phyloP scores from a whole-genome alignment of 92 coral and sea anemone species.

The Plumapathes pennacea region DNA sequence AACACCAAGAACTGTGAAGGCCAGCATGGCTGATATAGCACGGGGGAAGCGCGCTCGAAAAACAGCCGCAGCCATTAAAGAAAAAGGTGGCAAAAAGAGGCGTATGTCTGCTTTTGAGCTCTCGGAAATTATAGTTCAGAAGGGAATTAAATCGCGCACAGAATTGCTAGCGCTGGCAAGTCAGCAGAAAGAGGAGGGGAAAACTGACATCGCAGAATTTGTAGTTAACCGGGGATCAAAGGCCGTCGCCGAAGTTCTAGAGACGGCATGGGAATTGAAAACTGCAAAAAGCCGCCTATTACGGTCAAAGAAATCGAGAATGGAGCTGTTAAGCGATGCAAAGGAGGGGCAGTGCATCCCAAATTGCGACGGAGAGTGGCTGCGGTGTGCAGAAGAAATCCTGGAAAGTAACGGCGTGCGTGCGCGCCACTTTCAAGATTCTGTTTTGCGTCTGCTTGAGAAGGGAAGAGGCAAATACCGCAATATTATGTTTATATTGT shows the following conservation, averaged over 20 bases:
- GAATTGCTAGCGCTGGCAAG: slow-evolving; percentile 52
- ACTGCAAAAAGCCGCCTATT: slow-evolving; percentile 5
- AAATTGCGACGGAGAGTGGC: slow-evolving; percentile 19
- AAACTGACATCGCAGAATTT: slow-evolving; percentile 62
- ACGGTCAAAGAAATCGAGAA: slow-evolving; percentile 19
- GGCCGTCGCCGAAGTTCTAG: slow-evolving; percentile 48
- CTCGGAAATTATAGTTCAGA: slow-evolving; percentile 25
- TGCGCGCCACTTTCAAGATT: neutral
- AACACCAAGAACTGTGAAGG: too few species aligned
- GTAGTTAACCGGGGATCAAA: slow-evolving; percentile 51
- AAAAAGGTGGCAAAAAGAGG: slow-evolving; percentile 23
- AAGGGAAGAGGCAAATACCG: slow-evolving; percentile 22
- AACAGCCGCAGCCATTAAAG: too few species aligned
- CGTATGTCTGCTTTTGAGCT: slow-evolving; percentile 35
- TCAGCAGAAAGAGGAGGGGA: slow-evolving; percentile 45
- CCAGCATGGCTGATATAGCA: too few species aligned
- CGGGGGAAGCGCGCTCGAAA: too few species aligned
- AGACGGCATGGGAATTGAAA: slow-evolving; percentile 53
- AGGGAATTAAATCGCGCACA: slow-evolving; percentile 9
- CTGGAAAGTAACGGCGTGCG: slow-evolving; percentile 8
- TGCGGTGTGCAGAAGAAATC: neutral
- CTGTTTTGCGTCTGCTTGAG: slow-evolving; percentile 9
- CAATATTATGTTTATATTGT: slow-evolving; percentile 19
- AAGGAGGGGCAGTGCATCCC: slow-evolving; percentile 6
- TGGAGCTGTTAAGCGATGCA: slow-evolving; percentile 24